Evolutionary conservation across 37 sponge, comb jelly and placozoan genomes (phyloP).

Genomic region (Cladorhizidae sp.): DNA sequence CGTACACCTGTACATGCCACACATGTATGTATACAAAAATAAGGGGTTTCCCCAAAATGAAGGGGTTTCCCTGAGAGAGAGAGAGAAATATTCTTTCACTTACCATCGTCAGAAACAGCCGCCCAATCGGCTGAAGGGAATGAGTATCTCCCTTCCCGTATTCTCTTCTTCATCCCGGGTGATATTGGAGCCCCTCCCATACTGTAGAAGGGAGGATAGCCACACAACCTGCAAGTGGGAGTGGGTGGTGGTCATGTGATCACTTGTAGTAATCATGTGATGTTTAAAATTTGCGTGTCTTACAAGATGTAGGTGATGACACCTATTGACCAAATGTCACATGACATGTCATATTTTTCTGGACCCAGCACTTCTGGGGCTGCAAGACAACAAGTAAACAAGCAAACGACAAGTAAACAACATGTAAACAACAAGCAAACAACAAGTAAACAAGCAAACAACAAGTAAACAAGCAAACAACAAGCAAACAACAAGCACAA

Average conservation of each 20-base stretch:
- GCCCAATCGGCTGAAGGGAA: conserved; percentile 96
- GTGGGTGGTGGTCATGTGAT: conserved; percentile 1
- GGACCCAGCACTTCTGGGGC: conserved; percentile 99
- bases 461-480: not conserved
- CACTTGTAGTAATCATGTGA: not conserved
- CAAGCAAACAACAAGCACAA: not conserved
- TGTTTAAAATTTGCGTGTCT: conserved; percentile 12
- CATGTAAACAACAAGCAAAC: no score
- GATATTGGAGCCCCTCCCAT: conserved; percentile 92
- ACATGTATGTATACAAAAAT: not conserved
- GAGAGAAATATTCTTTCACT: not conserved
- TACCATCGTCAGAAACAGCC: conserved; percentile 71
- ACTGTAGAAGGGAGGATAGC: conserved; percentile 96
- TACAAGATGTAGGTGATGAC: conserved; percentile 96
- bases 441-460: no score
- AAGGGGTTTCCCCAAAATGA: not conserved
- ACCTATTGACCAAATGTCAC: conserved; percentile 99
- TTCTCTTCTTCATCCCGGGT: conserved; percentile 98
- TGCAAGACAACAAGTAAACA: not conserved
- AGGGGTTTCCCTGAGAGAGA: not conserved
- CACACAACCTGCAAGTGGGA: conserved; percentile 78
- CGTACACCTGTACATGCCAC: no score
- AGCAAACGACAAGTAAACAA: not conserved
- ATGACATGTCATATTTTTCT: conserved; percentile 94
- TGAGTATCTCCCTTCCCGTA: conserved; percentile 85